phyloP scores from a whole-genome alignment of 2,888 invertebrate species.

The Stenolophus ochropezus region DNA sequence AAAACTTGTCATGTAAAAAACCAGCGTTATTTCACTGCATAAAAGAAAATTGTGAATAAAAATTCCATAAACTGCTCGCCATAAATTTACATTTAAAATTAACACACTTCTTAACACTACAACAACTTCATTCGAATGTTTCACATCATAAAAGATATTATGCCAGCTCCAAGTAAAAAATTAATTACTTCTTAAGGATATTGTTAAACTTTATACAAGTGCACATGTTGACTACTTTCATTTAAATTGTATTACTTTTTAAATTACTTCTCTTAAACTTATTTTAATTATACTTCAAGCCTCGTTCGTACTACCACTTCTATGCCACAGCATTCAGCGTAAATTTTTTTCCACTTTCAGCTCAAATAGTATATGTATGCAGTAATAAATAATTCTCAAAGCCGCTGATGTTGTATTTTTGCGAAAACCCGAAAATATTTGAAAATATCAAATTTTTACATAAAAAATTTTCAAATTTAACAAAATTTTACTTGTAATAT shows the following conservation, averaged over 20 bases:
- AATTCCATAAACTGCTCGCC: neutral
- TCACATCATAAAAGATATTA: neutral
- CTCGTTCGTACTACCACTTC: no score
- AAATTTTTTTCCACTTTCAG: no score
- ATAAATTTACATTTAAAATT: slow-evolving; percentile 5
- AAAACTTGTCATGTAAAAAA: slow-evolving; percentile 40
- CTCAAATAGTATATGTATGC: no score
- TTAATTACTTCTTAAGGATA: neutral
- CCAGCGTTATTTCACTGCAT: neutral
- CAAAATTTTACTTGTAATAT: no score
- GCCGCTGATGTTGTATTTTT: no score
- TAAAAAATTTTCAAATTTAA: no score
- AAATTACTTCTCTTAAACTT: no score
- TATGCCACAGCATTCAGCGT: no score
- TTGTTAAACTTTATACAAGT: neutral
- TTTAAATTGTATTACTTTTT: neutral
- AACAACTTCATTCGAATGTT: neutral
- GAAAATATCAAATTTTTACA: no score
- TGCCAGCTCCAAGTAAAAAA: neutral
- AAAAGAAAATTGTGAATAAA: slow-evolving; percentile 24
- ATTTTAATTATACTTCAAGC: no score
- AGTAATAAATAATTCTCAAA: no score
- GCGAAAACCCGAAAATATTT: no score
- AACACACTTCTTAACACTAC: neutral
- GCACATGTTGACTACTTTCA: neutral